Conservation (phyloP, 92 coral and sea anemone species). For the Actinernus sp. region DNA sequence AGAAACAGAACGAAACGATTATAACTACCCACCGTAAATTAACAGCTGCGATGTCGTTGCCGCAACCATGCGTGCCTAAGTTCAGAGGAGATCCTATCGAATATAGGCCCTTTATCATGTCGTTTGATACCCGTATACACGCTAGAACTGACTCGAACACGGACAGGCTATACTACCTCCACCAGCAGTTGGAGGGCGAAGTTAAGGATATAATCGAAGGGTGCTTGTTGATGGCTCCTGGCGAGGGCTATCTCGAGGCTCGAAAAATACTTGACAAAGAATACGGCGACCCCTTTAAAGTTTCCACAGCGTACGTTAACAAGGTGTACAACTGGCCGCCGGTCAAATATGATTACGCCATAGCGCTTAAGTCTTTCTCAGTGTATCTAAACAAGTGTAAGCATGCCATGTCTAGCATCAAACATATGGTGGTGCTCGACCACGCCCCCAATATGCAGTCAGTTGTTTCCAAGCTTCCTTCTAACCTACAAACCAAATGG, state of each 20-base stretch:
- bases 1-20: no score
- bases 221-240: slow-evolving; percentile 46
- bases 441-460: slow-evolving; percentile 68
- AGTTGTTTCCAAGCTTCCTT: slow-evolving; percentile 46
- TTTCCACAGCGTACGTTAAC: slow-evolving; percentile 53
- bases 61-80: slow-evolving; percentile 45
- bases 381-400: slow-evolving; percentile 48
- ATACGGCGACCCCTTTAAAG: slow-evolving; percentile 62
- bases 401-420: slow-evolving; percentile 39
- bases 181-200: slow-evolving; percentile 58
- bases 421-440: slow-evolving; percentile 38
- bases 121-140: slow-evolving; percentile 45
- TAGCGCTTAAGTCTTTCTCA: slow-evolving; percentile 21
- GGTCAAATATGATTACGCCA: slow-evolving; percentile 31
- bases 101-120: slow-evolving; percentile 51
- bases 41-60: slow-evolving; percentile 57
- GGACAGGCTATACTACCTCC: slow-evolving; percentile 59
- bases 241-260: slow-evolving; percentile 47
- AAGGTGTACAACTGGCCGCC: slow-evolving; percentile 46
- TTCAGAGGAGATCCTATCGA: slow-evolving; percentile 57
- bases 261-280: slow-evolving; percentile 38
- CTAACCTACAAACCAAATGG: slow-evolving; percentile 47
- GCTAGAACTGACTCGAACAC: slow-evolving; percentile 22
- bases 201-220: slow-evolving; percentile 69
- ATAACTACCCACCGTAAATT: no score